Base-by-base conservation (phyloP, 2,888 invertebrate genomes). In the Drosophila limbata region DNA sequence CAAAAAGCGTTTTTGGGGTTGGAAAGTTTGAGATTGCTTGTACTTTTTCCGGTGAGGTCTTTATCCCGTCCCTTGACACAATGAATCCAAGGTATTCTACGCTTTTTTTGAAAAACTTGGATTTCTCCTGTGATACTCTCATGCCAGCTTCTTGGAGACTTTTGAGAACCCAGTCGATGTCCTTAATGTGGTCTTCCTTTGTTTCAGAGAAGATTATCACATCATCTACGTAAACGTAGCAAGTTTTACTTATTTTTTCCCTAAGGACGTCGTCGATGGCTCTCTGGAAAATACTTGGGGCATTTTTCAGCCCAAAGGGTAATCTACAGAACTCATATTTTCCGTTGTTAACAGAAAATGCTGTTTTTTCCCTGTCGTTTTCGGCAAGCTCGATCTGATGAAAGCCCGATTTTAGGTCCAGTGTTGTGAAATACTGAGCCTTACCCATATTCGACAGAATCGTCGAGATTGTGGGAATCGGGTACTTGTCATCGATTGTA, bases 361-460 rank as follows among this genome's bases (percentile, higher is more conserved):
- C 39, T 3, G 37, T 62, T 21, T 65, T 61, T 21, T 55, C 57
- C 1, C 59, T 11, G 25, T 64, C 60, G 2, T n/a, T 28, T 15
- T 69, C 60, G 4, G 60, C 55, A 6, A 64, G 33, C 1, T n/a
- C 25, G 10, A 60, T 64, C 17, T 64, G 51, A 39, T 66, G 55
- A 11, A 89, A 93, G 0, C 92, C 92, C 4, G 81, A 81, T 4
- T 91, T 88, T 11, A 92, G 52, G 68, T 92, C 92, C 33, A 92
- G 35, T 0, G 89, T 90, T 2, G 90, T 83, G 56, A 92, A 92
- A 71, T 91, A 92, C 61, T 81, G 81, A 1, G 90, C 76, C 52
- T 88, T 80, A 28, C 91, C 90, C 57, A 92, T 60, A 73, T 91
- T 88, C 60, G 91, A 89, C 13, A 92, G 64, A 48, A 92, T 91